Evolutionary conservation across 2,888 invertebrate genomes (phyloP).

Genomic region (Linyphia triangularis): DNA sequence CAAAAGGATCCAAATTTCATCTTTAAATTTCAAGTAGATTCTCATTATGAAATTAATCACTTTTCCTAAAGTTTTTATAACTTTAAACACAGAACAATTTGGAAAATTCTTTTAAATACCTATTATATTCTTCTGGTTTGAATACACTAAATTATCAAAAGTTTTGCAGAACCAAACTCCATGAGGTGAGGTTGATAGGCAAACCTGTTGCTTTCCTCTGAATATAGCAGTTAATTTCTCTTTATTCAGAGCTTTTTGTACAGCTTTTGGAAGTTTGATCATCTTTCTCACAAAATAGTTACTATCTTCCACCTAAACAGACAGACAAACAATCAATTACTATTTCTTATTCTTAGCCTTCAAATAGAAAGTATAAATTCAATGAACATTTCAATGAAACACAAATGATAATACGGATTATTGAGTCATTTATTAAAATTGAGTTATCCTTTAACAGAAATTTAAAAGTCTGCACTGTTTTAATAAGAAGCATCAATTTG

Average conservation of each 20-base stretch:
- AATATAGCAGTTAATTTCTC: conserved; percentile 47
- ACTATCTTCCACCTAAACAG: conserved; percentile 61
- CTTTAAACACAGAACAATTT: neutral
- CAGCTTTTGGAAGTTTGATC: conserved; percentile 30
- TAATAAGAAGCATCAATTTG: no score
- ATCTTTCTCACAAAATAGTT: conserved; percentile 27
- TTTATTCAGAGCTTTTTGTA: conserved; percentile 49
- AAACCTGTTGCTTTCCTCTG: conserved; percentile 63
- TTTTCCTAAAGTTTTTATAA: no score
- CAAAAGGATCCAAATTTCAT: no score
- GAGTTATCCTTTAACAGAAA: no score
- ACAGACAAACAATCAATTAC: neutral
- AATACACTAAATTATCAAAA: conserved; percentile 53
- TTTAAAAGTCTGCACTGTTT: no score
- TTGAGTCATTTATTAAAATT: no score
- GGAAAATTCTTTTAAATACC: conserved; percentile 42
- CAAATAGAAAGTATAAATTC: no score
- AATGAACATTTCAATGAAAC: no score
- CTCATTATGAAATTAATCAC: no score
- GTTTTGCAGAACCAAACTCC: conserved; percentile 75
- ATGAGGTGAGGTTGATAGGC: conserved; percentile 31
- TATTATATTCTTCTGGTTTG: conserved; percentile 67
- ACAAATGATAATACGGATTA: no score
- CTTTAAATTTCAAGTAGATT: no score
- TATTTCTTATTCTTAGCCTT: no score